Evolutionary conservation across 2,888 invertebrate species (phyloP).

Genomic region (Parnassius mnemosyne): DNA sequence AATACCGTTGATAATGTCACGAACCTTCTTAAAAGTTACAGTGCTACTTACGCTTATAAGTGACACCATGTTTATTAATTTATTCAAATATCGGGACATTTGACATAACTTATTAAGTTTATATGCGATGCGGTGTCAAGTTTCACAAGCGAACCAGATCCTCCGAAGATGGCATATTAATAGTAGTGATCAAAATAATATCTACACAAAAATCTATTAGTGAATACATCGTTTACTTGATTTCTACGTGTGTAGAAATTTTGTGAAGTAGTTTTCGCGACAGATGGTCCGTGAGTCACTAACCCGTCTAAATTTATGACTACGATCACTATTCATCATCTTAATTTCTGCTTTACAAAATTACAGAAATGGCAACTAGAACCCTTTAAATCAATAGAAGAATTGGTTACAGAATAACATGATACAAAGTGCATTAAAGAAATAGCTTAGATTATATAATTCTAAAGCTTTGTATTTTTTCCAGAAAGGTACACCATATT

Average conservation of each 20-base stretch:
- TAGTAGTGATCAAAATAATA: conserved; percentile 41
- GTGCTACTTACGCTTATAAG: conserved; percentile 24
- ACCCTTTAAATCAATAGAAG: too few species aligned
- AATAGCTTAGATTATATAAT: too few species aligned
- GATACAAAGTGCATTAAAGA: too few species aligned
- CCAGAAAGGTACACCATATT: too few species aligned
- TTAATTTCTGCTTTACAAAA: too few species aligned
- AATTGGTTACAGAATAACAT: too few species aligned
- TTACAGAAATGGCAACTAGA: too few species aligned
- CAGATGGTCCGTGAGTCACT: conserved; percentile 76
- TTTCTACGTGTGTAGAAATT: conserved; percentile 62
- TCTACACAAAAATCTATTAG: conserved; percentile 49
- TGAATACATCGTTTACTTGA: conserved; percentile 52
- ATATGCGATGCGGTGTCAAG: conserved; percentile 42
- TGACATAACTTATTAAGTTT: conserved; percentile 38
- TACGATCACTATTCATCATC: too few species aligned
- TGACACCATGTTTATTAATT: conserved; percentile 29
- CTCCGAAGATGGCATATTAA: conserved; percentile 58
- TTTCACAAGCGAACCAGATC: conserved; percentile 54
- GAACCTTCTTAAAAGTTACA: conserved; percentile 15
- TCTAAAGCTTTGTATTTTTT: too few species aligned
- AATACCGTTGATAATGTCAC: conserved; percentile 21
- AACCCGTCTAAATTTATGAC: conserved; percentile 57
- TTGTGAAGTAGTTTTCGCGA: conserved; percentile 58
- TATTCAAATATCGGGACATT: conserved; percentile 33